Percentiles rank a stretch among this genome's conserved stretches.
phyloP scores from a whole-genome alignment of 2,888 invertebrate species.

The Perizoma affinitatum region DNA sequence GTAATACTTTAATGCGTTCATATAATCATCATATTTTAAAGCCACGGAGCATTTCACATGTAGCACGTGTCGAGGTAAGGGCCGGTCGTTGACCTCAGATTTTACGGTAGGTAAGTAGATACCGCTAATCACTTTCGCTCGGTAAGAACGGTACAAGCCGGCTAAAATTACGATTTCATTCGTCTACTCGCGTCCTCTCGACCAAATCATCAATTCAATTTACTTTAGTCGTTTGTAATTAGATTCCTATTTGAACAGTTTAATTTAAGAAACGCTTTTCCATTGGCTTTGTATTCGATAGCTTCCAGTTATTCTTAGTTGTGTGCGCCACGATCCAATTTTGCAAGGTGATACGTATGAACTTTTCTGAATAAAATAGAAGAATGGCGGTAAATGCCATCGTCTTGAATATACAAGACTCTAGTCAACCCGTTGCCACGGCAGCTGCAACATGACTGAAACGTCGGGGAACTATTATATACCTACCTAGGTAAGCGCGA shows the following conservation, averaged over 20 bases:
- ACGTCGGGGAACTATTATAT: too few relatives aligned
- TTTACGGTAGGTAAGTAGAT: constrained; percentile 50
- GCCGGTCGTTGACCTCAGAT: constrained; percentile 72
- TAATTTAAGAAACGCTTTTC: constrained; percentile 2
- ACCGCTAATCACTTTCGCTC: constrained; percentile 74
- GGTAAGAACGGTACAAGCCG: constrained; percentile 54
- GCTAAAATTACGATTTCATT: constrained; percentile 43
- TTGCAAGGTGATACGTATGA: too few relatives aligned
- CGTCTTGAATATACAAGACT: too few relatives aligned
- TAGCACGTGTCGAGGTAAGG: constrained; percentile 64
- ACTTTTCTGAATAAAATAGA: too few relatives aligned
- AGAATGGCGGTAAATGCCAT: too few relatives aligned
- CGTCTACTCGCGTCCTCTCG: constrained; percentile 37
- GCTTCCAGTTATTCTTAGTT: too few relatives aligned
- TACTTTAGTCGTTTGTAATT: constrained; percentile 24
- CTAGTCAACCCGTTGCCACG: too few relatives aligned
- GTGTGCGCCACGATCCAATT: too few relatives aligned
- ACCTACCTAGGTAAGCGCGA: too few relatives aligned
- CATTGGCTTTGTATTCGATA: background rate
- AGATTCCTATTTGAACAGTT: constrained; percentile 10
- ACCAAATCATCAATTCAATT: constrained; percentile 33
- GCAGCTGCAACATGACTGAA: too few relatives aligned
- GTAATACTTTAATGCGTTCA: too few relatives aligned
- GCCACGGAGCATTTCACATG: constrained; percentile 10
- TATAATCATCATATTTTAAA: background rate